Conservation (phyloP, 2,888 invertebrate species). For the Hydrotaea cyrtoneurina region DNA sequence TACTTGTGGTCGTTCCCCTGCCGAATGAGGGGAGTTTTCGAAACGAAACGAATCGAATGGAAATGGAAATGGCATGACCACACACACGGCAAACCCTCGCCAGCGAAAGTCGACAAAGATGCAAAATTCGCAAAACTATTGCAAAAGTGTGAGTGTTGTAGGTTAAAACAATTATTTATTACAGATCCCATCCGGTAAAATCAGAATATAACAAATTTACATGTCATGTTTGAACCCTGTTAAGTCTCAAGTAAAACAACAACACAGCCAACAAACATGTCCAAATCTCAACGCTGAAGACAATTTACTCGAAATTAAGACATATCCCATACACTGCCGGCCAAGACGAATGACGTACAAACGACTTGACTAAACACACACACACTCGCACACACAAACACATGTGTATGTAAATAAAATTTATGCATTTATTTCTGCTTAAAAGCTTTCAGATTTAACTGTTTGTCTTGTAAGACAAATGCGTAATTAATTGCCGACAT, state of each 20-base stretch:
- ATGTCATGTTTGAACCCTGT: slow-evolving; percentile 56
- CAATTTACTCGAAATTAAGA: slow-evolving; percentile 56
- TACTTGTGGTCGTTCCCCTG: neutral
- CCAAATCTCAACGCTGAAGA: slow-evolving; percentile 65
- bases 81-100: slow-evolving; percentile 36
- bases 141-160: slow-evolving; percentile 40
- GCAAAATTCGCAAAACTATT: slow-evolving; percentile 35
- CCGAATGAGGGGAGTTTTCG: slow-evolving; percentile 44
- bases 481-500: slow-evolving; percentile 79
- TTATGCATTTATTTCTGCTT: slow-evolving; percentile 44
- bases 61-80: slow-evolving; percentile 52
- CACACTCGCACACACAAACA: neutral
- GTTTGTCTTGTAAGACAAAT: slow-evolving; percentile 80
- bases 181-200: slow-evolving; percentile 72
- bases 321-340: slow-evolving; percentile 22
- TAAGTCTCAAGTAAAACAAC: slow-evolving; percentile 50
- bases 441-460: slow-evolving; percentile 67
- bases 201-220: slow-evolving; percentile 55
- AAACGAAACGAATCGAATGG: neutral
- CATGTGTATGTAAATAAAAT: slow-evolving; percentile 44
- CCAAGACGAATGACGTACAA: slow-evolving; percentile 28
- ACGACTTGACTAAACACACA: neutral
- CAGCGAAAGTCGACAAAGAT: neutral
- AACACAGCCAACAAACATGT: slow-evolving; percentile 42
- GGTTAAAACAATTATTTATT: slow-evolving; percentile 75